Evolutionary conservation across 2,888 invertebrate genomes (phyloP).

Genomic region (Antheraea yamamai): DNA sequence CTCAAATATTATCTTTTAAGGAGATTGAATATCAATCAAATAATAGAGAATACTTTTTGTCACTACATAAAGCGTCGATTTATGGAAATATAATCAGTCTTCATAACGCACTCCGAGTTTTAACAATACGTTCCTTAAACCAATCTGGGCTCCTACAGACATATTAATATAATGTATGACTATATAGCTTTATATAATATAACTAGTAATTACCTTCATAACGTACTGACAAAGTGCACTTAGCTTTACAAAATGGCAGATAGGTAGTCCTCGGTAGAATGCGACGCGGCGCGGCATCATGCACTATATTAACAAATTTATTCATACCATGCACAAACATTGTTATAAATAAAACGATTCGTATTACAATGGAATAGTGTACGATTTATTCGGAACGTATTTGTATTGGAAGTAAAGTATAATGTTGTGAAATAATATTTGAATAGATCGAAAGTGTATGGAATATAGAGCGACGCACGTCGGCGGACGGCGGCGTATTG

Average conservation of each 20-base stretch:
- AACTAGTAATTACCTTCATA: slow-evolving; percentile 47
- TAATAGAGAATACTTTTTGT: too few species aligned
- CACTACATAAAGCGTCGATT: too few species aligned
- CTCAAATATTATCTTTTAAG: too few species aligned
- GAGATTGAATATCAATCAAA: too few species aligned
- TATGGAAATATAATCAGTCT: too few species aligned
- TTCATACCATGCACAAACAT: slow-evolving; percentile 23
- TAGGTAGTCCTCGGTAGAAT: slow-evolving; percentile 41
- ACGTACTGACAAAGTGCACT: slow-evolving; percentile 69
- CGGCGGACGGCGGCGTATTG: slow-evolving; percentile 61
- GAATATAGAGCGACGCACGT: slow-evolving; percentile 44
- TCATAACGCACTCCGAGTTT: too few species aligned
- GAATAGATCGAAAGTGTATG: slow-evolving; percentile 58
- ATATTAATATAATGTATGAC: background rate
- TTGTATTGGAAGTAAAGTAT: slow-evolving; percentile 7
- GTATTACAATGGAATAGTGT: slow-evolving; percentile 22
- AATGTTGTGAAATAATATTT: slow-evolving; percentile 47
- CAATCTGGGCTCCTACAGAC: too few species aligned
- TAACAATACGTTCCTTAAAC: too few species aligned
- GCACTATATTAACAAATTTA: slow-evolving; percentile 48
- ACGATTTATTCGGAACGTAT: slow-evolving; percentile 25
- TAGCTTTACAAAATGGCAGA: slow-evolving; percentile 72
- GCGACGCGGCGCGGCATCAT: slow-evolving; percentile 25
- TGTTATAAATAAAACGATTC: background rate
- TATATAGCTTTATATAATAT: background rate